Evolutionary conservation across 1,140 invertebrate genomes (phyloP), one percentile per base, ranked within the genome.

Genomic region (Mesaphorura yosii): DNA sequence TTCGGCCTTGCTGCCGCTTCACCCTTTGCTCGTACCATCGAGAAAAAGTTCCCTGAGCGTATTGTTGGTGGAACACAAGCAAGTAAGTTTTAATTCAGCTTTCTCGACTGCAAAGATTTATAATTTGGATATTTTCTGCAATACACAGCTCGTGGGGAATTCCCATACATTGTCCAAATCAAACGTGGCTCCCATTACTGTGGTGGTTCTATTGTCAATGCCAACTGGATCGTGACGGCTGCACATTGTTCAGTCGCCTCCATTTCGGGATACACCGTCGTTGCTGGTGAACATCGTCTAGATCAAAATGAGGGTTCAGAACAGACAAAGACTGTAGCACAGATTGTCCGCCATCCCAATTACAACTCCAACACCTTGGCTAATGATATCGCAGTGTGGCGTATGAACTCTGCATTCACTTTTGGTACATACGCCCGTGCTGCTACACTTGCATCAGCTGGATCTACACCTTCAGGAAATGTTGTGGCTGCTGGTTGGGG

Each of bases 351-450:
- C 44, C 55, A 57, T 22, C 49, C 48, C 17, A n/a, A n/a, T n/a
- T n/a, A n/a, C n/a, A 19, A 48, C 23, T 57, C 42, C 49, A 48
- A 67, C 37, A 73, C 70, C 5, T 69, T 75, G 3, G 68, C 70
- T 44, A 72, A 72, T 53, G 74, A 76, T 57, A 68, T 76, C 44
- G 74, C 74, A n/a, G n/a, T n/a, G n/a, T n/a, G n/a, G n/a, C n/a
- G n/a, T n/a, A n/a, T n/a, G n/a, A n/a, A n/a, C n/a, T n/a, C n/a
- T n/a, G n/a, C n/a, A n/a, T n/a, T n/a, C n/a, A n/a, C n/a, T n/a
- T n/a, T n/a, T n/a, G n/a, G n/a, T n/a, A n/a, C n/a, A n/a, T n/a
- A n/a, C n/a, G n/a, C n/a, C n/a, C n/a, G n/a, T n/a, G n/a, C n/a
- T n/a, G n/a, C n/a, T n/a, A n/a, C n/a, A n/a, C n/a, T n/a, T n/a